Evolutionary conservation across 2,888 invertebrate species (phyloP).

Genomic region (Thymelicus lineola): DNA sequence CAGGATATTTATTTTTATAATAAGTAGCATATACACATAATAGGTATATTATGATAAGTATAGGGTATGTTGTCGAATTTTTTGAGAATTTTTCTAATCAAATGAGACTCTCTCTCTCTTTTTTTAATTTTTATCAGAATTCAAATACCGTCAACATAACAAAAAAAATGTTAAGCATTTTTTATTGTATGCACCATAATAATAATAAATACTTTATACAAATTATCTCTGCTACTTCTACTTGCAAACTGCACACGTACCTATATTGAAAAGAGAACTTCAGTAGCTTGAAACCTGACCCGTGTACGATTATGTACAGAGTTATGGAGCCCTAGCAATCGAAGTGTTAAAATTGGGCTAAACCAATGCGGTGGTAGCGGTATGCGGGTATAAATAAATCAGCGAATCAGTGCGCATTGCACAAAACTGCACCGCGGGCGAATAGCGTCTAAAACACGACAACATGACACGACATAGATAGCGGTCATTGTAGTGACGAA

Average conservation of each 20-base stretch:
- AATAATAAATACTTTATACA: too few species aligned
- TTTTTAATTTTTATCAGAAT: too few species aligned
- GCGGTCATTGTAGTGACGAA: conserved; percentile 41
- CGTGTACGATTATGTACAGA: neutral
- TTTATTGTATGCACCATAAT: too few species aligned
- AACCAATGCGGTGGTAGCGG: conserved; percentile 37
- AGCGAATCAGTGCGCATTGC: conserved; percentile 69
- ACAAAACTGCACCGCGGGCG: conserved; percentile 63
- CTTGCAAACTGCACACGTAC: neutral
- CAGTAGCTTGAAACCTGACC: conserved; percentile 2
- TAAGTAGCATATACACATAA: too few species aligned
- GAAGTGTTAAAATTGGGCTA: conserved; percentile 26
- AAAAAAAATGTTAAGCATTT: too few species aligned
- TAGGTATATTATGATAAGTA: too few species aligned
- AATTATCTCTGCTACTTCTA: too few species aligned
- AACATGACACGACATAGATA: conserved; percentile 47
- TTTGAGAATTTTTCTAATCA: too few species aligned
- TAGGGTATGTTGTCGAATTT: too few species aligned
- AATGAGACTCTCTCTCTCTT: too few species aligned
- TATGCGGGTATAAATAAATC: conserved; percentile 71
- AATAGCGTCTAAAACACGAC: conserved; percentile 63
- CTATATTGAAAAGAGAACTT: conserved; percentile 9
- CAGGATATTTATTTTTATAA: too few species aligned
- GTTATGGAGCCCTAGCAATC: conserved; percentile 10
- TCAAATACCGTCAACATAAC: too few species aligned